Conservation (phyloP, 2,888 invertebrate genomes). For the Polydrusus pterygomalis region DNA sequence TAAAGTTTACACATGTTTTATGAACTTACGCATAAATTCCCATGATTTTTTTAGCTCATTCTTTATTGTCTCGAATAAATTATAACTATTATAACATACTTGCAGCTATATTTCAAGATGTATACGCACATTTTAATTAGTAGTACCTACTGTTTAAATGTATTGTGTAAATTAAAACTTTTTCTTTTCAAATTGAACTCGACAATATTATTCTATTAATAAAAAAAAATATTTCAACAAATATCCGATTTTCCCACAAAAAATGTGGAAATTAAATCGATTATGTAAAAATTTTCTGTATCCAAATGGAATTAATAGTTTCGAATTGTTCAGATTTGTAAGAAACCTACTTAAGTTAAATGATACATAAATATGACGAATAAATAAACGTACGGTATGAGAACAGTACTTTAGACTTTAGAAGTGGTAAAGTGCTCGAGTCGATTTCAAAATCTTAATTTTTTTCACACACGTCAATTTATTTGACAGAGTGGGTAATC, state of each 20-base stretch:
- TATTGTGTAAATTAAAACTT: not conserved
- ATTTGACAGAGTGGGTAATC: no score
- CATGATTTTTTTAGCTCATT: not conserved
- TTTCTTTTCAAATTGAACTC: not conserved
- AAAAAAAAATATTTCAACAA: not conserved
- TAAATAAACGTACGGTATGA: no score
- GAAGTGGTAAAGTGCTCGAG: no score
- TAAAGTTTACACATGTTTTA: constrained; percentile 14
- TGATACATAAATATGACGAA: no score
- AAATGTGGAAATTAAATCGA: not conserved
- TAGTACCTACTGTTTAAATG: not conserved
- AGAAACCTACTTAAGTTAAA: no score
- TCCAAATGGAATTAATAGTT: no score
- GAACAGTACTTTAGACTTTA: no score
- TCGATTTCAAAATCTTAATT: no score
- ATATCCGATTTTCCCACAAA: constrained; percentile 11
- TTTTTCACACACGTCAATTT: no score
- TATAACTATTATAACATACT: constrained; percentile 13
- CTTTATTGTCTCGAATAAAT: constrained; percentile 4
- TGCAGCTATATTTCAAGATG: not conserved
- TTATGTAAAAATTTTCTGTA: no score
- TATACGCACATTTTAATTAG: constrained; percentile 12
- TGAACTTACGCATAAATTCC: constrained; percentile 18
- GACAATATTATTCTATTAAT: not conserved
- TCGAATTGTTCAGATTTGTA: no score